These are phyloP conservation scores for Leptopterna dolabrata DNA, from an alignment of 2,888 invertebrate species.

Conservation along the genomic window DNA sequence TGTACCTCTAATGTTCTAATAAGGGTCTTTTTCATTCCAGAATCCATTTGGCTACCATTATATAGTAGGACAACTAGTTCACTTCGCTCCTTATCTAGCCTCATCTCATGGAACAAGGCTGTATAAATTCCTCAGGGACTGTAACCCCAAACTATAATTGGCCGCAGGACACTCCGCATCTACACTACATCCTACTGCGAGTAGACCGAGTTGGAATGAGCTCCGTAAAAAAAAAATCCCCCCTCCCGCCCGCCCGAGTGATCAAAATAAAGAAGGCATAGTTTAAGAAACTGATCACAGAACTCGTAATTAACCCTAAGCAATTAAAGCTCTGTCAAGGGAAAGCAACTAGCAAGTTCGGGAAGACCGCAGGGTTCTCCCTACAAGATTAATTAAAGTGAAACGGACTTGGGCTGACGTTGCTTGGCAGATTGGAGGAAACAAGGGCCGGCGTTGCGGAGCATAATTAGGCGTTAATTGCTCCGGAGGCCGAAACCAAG, in stretches of 20 bases:
- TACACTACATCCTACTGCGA: too few relatives aligned
- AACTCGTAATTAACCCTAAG: conserved; percentile 23
- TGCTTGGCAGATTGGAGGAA: conserved; percentile 10
- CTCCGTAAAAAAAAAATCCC: background rate
- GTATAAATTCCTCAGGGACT: background rate
- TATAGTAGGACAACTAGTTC: too few relatives aligned
- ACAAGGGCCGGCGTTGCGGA: background rate
- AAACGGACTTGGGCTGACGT: conserved; percentile 29
- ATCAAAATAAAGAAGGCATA: conserved; percentile 2
- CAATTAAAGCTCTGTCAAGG: conserved; percentile 21
- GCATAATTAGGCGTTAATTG: background rate
- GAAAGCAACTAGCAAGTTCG: conserved; percentile 6
- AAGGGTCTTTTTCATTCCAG: too few relatives aligned
- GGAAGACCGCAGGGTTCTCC: conserved; percentile 22
- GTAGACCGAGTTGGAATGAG: background rate
- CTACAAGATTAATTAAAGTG: conserved; percentile 29
- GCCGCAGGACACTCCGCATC: background rate
- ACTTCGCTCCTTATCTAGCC: background rate
- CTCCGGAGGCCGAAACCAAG: background rate
- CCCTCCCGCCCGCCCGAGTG: too few relatives aligned
- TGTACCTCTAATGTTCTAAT: too few relatives aligned
- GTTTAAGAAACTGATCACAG: background rate
- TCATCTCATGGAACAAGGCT: background rate
- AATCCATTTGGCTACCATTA: too few relatives aligned
- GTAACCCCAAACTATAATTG: background rate